Evolutionary conservation across 2,888 invertebrate genomes (phyloP).

Genomic region (Unio pictorum): DNA sequence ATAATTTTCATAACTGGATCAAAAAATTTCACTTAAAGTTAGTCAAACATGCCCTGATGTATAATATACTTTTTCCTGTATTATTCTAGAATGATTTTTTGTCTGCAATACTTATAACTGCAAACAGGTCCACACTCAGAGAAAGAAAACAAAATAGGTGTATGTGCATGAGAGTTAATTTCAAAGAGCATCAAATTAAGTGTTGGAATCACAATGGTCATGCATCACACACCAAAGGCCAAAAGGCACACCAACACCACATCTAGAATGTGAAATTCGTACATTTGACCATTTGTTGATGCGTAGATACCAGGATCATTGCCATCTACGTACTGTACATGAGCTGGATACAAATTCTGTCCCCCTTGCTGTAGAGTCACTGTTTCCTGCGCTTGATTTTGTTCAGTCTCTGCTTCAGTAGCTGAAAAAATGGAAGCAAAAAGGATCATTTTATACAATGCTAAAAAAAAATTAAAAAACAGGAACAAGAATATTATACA

Average conservation of each 20-base stretch:
- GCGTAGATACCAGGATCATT: slow-evolving; percentile 77
- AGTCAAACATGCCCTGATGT: too few species aligned
- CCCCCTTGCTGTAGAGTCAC: slow-evolving; percentile 69
- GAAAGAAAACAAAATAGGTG: too few species aligned
- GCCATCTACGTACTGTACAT: slow-evolving; percentile 80
- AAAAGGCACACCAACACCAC: slow-evolving; percentile 7
- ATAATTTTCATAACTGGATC: too few species aligned
- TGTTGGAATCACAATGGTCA: slow-evolving; percentile 9
- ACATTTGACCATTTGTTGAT: slow-evolving; percentile 79
- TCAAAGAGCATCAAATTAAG: too few species aligned
- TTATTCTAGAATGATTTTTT: too few species aligned
- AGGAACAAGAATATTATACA: background rate
- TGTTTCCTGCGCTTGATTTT: slow-evolving; percentile 70
- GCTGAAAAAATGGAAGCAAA: slow-evolving; percentile 43
- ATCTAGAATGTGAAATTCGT: slow-evolving; percentile 61
- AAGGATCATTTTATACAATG: background rate
- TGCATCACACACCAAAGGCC: slow-evolving; percentile 26
- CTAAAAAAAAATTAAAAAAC: background rate
- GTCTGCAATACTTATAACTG: too few species aligned
- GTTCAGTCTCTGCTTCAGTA: slow-evolving; percentile 43
- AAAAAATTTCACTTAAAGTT: too few species aligned
- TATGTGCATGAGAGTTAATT: too few species aligned
- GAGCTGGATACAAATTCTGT: slow-evolving; percentile 75
- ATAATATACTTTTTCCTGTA: too few species aligned
- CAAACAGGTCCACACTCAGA: too few species aligned